Evolutionary conservation across 2,888 invertebrate genomes (phyloP).

Genomic region (Xanthorhoe designata): DNA sequence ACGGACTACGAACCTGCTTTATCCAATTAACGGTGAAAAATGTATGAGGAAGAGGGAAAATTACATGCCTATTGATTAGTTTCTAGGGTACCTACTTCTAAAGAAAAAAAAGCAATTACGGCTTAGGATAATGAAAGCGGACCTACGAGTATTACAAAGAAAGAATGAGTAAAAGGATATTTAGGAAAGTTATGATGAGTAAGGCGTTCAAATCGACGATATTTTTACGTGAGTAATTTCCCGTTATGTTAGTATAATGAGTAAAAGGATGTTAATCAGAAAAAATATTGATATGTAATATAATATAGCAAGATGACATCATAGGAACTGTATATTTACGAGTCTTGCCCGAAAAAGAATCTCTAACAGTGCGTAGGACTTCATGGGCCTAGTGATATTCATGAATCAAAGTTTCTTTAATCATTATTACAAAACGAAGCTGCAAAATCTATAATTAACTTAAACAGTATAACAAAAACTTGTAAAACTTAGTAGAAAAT

Average conservation of each 20-base stretch:
- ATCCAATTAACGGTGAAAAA: slow-evolving; percentile 11
- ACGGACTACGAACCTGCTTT: slow-evolving; percentile 6
- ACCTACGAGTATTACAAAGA: slow-evolving; percentile 9
- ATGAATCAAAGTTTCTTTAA: not conserved
- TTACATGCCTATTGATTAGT: slow-evolving; percentile 26
- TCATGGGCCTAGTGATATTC: not conserved
- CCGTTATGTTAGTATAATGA: no score
- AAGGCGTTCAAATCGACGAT: no score
- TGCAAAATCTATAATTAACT: not conserved
- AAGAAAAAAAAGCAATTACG: slow-evolving; percentile 24
- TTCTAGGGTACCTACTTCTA: slow-evolving; percentile 14
- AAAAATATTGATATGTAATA: no score
- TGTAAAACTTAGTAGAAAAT: slow-evolving; percentile 3
- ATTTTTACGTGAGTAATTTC: no score
- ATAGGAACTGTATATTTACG: slow-evolving; percentile 14
- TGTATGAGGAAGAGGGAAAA: slow-evolving; percentile 18
- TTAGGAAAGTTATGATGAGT: no score
- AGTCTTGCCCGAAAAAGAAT: slow-evolving; percentile 1
- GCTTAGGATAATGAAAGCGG: slow-evolving; percentile 13
- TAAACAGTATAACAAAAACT: not conserved
- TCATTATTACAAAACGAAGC: not conserved
- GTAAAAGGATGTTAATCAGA: slow-evolving; percentile 2
- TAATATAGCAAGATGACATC: slow-evolving; percentile 8
- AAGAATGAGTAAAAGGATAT: slow-evolving; percentile 3
- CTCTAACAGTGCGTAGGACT: not conserved